A percentile compares a stretch with the other conserved stretches of the same genome.
Evolutionary conservation across 2,888 invertebrate genomes (phyloP).

Genomic region (Microctonus hyperodae): DNA sequence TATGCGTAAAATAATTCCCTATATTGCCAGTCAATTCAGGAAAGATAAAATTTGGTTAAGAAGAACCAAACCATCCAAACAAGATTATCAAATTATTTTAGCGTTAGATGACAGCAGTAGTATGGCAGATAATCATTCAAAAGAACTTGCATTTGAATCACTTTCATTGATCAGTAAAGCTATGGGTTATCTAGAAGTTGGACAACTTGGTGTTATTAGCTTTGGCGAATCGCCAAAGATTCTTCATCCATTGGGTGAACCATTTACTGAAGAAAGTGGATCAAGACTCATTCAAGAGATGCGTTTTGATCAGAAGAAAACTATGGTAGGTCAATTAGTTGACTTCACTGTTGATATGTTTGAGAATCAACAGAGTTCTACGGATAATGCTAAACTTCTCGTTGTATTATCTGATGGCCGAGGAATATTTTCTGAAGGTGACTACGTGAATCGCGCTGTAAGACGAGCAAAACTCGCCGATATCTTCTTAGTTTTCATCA

Average conservation of each 20-base stretch:
- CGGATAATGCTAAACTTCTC: slow-evolving; percentile 81
- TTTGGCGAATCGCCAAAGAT: slow-evolving; percentile 87
- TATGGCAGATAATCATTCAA: slow-evolving; percentile 89
- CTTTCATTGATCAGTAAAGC: slow-evolving; percentile 89
- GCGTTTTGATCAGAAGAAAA: slow-evolving; percentile 89
- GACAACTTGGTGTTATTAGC: slow-evolving; percentile 89
- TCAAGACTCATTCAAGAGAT: slow-evolving; percentile 81
- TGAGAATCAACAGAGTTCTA: slow-evolving; percentile 66
- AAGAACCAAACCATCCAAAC: slow-evolving; percentile 91
- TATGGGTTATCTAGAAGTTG: slow-evolving; percentile 90
- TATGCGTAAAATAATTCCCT: slow-evolving; percentile 98
- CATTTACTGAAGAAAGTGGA: slow-evolving; percentile 88
- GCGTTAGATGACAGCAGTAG: slow-evolving; percentile 96
- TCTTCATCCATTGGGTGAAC: slow-evolving; percentile 87
- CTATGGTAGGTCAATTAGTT: slow-evolving; percentile 82
- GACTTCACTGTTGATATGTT: slow-evolving; percentile 79
- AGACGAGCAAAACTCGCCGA: slow-evolving; percentile 80
- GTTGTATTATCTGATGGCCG: slow-evolving; percentile 95
- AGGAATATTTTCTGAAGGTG: slow-evolving; percentile 89
- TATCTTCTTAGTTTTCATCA: slow-evolving; percentile 93
- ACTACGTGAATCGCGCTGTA: slow-evolving; percentile 79
- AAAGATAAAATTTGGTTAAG: slow-evolving; percentile 99
- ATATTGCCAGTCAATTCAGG: slow-evolving; percentile 98
- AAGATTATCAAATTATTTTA: slow-evolving; percentile 95
- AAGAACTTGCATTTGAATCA: slow-evolving; percentile 93